Base-by-base conservation (phyloP, 2,113 vertebrate genomes). In the Percina caprodes region DNA sequence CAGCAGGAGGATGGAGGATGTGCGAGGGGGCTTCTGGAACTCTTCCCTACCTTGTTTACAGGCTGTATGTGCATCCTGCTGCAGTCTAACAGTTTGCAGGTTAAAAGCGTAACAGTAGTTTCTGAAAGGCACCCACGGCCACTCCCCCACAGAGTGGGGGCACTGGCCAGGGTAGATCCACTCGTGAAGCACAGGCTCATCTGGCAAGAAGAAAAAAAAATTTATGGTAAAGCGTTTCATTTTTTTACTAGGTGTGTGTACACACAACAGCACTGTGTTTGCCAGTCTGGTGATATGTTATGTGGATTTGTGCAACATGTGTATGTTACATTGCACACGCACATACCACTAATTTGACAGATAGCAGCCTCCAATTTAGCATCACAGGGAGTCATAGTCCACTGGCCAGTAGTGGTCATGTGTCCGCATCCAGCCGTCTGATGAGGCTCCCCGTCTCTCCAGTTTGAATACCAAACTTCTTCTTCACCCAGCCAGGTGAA, bases 31-130 rank as follows among this genome's bases (percentile, higher is more conserved):
- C 8, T 8, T 49, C 52, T 74, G 26, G 11, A 42, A 26, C 23
- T 35, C 56, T 24, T 61, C 1, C 80, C n/a, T 91, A 99, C 98
- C 96, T 96, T 94, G 96, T 87, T 95, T 94, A 90, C 98, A 99
- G 83, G 91, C 96, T 78, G 91, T 88, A 54, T 92, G 91, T 1
- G 98, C 98, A 0, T 98, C 97, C 33, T 98, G 96, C 89, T 97
- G 97, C 35, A 96, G 94, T 70, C 94, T 87, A 3, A 95, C 92
- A 71, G 93, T 93, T 85, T 99, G 96, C 94, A 97, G 95, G 93
- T 99, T 96, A 92, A 99, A 99, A 24, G 97, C 95, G 76, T 99
- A 99, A 77, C 98, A 99, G 84, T 97, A 90, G 85, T 99, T 96
- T 81, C 97, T 95, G 92, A 99, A 99, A 16, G 98, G 94, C 73